Conservation (phyloP, 1,140 invertebrate species). For the Drosophila tristis region DNA sequence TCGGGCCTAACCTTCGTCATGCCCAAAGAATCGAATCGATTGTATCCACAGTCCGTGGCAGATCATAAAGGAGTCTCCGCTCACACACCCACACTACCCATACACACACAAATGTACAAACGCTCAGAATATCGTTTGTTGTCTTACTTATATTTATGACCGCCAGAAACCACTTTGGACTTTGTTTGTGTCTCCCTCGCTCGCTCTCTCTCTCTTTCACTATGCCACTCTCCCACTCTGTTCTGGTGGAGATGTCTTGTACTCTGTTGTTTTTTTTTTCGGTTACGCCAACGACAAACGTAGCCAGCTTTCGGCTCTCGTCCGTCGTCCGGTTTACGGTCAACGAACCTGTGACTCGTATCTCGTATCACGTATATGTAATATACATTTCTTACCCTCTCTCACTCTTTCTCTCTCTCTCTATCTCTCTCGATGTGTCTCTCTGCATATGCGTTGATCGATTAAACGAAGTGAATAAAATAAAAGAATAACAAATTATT, state of each 20-base stretch:
- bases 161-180: conserved; percentile 51
- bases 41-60: conserved; percentile 29
- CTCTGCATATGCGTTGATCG: conserved; percentile 69
- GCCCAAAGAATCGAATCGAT: conserved; percentile 45
- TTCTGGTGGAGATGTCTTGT: conserved; percentile 20
- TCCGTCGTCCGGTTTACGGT: conserved; percentile 81
- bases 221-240: conserved; percentile 1
- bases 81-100: conserved; percentile 14
- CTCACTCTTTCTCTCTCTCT: conserved; percentile 4
- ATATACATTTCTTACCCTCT: conserved; percentile 42
- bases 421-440: conserved; percentile 1
- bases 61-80: conserved; percentile 33
- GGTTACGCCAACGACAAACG: conserved; percentile 52
- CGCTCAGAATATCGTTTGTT: conserved; percentile 23
- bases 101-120: conserved; percentile 1
- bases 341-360: conserved; percentile 72
- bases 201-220: conserved; percentile 1
- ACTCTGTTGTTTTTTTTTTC: conserved; percentile 41
- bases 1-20: conserved; percentile 45
- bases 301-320: conserved; percentile 64
- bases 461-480: conserved; percentile 64
- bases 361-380: conserved; percentile 55
- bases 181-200: conserved; percentile 31
- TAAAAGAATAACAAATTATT: conserved; percentile 68
- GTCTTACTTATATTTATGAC: conserved; percentile 51